Evolutionary conservation across 2,888 invertebrate species (phyloP).

Genomic region (Drosophila recens): DNA sequence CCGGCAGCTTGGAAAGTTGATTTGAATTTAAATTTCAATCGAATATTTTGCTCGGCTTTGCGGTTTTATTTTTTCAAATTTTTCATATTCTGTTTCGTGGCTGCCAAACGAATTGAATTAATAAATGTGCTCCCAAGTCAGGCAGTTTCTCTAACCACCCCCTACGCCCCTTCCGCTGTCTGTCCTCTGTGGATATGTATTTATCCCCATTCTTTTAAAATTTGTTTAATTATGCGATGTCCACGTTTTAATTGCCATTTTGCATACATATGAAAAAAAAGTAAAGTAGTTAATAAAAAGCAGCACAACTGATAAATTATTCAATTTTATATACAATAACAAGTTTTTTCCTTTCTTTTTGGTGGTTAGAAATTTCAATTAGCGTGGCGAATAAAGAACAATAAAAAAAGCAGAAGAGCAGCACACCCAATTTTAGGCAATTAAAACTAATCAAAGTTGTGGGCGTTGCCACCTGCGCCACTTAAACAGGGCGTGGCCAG

Average conservation of each 20-base stretch:
- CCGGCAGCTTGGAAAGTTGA: conserved; percentile 67
- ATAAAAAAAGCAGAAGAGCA: conserved; percentile 9
- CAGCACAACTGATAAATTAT: conserved; percentile 52
- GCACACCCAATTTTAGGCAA: conserved; percentile 48
- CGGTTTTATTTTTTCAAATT: conserved; percentile 1
- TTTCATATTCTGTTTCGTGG: conserved; percentile 34
- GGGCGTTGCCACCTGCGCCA: conserved; percentile 55
- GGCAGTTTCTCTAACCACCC: background rate
- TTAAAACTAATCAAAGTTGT: conserved; percentile 48
- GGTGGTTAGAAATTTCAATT: conserved; percentile 61
- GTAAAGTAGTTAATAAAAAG: conserved; percentile 40
- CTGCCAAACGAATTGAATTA: conserved; percentile 48
- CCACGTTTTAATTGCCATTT: conserved; percentile 64
- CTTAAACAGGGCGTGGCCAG: conserved; percentile 37
- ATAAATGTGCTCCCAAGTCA: conserved; percentile 46
- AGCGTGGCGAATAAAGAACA: background rate
- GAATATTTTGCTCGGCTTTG: conserved; percentile 50
- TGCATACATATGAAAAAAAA: conserved; percentile 44
- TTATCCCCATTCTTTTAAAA: conserved; percentile 10
- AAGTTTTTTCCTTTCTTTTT: background rate
- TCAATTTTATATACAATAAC: conserved; percentile 36
- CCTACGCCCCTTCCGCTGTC: background rate
- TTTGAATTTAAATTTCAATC: conserved; percentile 74
- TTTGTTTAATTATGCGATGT: conserved; percentile 40
- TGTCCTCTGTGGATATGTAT: background rate